Conservation (phyloP, 92 coral and sea anemone genomes). For the Phymanthus crucifer region DNA sequence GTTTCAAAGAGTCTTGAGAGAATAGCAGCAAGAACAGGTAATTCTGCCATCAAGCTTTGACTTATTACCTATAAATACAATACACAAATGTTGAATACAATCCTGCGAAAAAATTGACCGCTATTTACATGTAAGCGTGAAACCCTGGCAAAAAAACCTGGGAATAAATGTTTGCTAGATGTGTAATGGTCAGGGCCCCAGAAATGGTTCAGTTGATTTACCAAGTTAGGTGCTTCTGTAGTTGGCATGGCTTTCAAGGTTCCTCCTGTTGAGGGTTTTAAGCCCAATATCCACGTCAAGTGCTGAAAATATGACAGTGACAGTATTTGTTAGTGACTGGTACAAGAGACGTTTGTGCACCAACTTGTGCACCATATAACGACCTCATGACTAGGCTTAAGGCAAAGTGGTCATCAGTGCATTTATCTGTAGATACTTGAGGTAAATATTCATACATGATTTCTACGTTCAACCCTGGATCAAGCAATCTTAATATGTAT, state of each 20-base stretch:
- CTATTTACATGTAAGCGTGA: too few species aligned
- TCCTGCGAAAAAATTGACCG: neutral
- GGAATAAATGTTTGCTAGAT: too few species aligned
- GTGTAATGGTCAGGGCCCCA: neutral
- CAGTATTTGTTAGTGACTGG: neutral
- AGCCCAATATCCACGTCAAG: slow-evolving; percentile 93
- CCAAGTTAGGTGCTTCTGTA: slow-evolving; percentile 94
- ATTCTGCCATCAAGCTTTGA: slow-evolving; percentile 94
- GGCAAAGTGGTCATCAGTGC: too few species aligned
- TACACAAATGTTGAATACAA: neutral
- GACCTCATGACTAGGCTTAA: too few species aligned
- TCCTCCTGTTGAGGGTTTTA: slow-evolving; percentile 92
- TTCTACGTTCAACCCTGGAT: too few species aligned
- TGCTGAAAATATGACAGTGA: slow-evolving; percentile 56
- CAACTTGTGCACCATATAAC: neutral
- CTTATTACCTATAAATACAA: slow-evolving; percentile 74
- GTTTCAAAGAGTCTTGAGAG: slow-evolving; percentile 95
- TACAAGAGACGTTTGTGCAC: neutral
- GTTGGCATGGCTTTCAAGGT: slow-evolving; percentile 90
- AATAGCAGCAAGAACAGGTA: slow-evolving; percentile 96
- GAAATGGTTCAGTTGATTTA: slow-evolving; percentile 22
- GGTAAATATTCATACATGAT: too few species aligned
- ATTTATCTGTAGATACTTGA: too few species aligned
- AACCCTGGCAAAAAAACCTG: too few species aligned
- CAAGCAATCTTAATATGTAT: too few species aligned